Conservation (phyloP, 2,113 vertebrate species). For the Lophochroa leadbeateri region DNA sequence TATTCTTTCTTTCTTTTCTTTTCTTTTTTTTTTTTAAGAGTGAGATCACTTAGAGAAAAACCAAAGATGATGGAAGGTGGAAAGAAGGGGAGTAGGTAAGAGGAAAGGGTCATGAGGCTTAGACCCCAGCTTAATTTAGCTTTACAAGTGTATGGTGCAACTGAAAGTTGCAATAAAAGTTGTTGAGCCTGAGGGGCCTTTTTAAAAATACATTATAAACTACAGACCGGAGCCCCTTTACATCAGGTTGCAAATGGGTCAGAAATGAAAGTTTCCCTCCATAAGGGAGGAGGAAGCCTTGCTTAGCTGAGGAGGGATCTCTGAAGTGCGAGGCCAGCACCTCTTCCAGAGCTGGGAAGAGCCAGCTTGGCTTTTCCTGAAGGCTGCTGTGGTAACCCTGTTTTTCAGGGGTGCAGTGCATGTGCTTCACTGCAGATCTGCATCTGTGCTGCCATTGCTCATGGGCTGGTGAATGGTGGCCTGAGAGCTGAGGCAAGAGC, state of each 20-base stretch:
- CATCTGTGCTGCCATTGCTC: not conserved
- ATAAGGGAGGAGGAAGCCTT: not conserved
- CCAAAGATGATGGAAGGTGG: not conserved
- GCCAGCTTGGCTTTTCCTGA: not conserved
- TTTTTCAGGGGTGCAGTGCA: not conserved
- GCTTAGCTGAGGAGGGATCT: not conserved
- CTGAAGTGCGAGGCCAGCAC: not conserved
- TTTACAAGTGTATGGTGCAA: not conserved
- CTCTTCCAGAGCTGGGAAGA: not conserved
- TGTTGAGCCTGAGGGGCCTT: constrained; percentile 4
- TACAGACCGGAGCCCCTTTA: not conserved
- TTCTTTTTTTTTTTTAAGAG: not conserved
- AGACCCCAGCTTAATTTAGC: not conserved
- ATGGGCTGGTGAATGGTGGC: fast-evolving
- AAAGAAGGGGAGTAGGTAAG: not conserved
- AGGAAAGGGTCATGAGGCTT: not conserved
- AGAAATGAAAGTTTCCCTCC: not conserved
- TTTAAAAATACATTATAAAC: not conserved
- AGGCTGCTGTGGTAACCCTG: not conserved
- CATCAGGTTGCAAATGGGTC: not conserved
- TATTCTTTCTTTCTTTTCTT: too few relatives aligned
- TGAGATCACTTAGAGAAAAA: constrained; percentile 18
- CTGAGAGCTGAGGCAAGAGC: not conserved
- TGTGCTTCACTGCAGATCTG: not conserved
- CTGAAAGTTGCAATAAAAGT: constrained; percentile 13